phyloP scores from a whole-genome alignment of 2,888 invertebrate species.

The Orthonevra nobilis region DNA sequence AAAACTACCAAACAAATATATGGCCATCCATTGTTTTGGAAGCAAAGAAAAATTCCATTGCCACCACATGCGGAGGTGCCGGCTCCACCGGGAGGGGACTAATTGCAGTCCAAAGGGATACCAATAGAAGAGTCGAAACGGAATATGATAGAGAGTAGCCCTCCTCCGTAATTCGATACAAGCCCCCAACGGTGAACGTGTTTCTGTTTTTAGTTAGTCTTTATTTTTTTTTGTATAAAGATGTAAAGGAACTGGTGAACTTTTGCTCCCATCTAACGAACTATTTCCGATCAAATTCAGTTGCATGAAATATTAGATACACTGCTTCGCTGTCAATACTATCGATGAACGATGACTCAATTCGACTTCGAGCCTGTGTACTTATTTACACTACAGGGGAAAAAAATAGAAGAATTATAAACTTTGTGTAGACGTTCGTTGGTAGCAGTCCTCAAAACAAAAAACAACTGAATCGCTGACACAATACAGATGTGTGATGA shows the following conservation, averaged over 20 bases:
- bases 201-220: slow-evolving; percentile 3
- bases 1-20: slow-evolving; percentile 15
- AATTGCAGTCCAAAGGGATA: slow-evolving; percentile 51
- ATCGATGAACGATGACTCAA: slow-evolving; percentile 65
- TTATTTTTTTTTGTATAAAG: neutral
- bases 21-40: slow-evolving; percentile 2
- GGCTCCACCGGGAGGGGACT: slow-evolving; percentile 16
- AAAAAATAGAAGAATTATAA: no score
- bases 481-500: slow-evolving; percentile 63
- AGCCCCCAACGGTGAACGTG: slow-evolving; percentile 2
- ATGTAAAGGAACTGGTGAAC: slow-evolving; percentile 37
- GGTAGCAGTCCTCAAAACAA: slow-evolving; percentile 13
- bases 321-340: slow-evolving; percentile 38
- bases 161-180: slow-evolving; percentile 31
- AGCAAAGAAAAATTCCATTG: slow-evolving; percentile 22
- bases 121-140: slow-evolving; percentile 20
- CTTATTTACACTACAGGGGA: slow-evolving; percentile 32
- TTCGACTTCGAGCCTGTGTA: slow-evolving; percentile 33
- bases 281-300: slow-evolving; percentile 61
- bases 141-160: slow-evolving; percentile 39
- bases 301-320: slow-evolving; percentile 62
- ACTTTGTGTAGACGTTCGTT: no score
- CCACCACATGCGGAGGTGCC: neutral
- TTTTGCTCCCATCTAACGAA: slow-evolving; percentile 17
- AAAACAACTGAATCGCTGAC: slow-evolving; percentile 55